Conservation (phyloP, 2,888 invertebrate species). For the Linnaemya tessellans region DNA sequence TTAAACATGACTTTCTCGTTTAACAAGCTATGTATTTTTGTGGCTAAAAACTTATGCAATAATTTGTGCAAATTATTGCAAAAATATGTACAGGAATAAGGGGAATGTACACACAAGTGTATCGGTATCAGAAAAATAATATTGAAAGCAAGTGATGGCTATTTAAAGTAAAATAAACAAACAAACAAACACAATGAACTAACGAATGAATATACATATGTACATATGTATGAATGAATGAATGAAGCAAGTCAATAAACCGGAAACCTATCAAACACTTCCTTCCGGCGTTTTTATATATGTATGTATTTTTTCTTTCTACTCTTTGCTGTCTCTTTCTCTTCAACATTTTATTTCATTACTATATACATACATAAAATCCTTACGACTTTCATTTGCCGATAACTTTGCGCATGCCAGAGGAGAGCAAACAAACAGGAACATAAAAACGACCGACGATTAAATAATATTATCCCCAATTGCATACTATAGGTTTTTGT, state of each 20-base stretch:
- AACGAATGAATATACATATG: conserved; percentile 28
- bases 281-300: conserved; percentile 70
- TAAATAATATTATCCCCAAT: conserved; percentile 40
- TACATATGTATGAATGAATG: conserved; percentile 31
- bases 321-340: conserved; percentile 9
- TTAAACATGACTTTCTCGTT: background rate
- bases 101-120: conserved; percentile 1
- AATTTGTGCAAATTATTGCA: conserved; percentile 4
- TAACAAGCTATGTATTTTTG: conserved; percentile 21
- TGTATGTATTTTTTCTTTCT: background rate
- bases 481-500: conserved; percentile 40
- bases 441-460: conserved; percentile 15
- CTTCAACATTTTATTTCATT: conserved; percentile 47
- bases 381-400: background rate
- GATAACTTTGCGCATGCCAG: conserved; percentile 52
- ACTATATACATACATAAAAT: conserved; percentile 24
- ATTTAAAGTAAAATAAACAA: conserved; percentile 55
- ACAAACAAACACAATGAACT: conserved; percentile 54
- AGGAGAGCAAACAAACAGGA: conserved; percentile 24
- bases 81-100: conserved; percentile 4
- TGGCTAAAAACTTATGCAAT: conserved; percentile 37
- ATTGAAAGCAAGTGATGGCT: conserved; percentile 53
- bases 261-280: conserved; percentile 72
- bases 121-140: conserved; percentile 12
- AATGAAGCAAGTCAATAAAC: conserved; percentile 71